Evolutionary conservation across 2,797 vertebrate species (phyloP).

Genomic region (Clarias pachynema): DNA sequence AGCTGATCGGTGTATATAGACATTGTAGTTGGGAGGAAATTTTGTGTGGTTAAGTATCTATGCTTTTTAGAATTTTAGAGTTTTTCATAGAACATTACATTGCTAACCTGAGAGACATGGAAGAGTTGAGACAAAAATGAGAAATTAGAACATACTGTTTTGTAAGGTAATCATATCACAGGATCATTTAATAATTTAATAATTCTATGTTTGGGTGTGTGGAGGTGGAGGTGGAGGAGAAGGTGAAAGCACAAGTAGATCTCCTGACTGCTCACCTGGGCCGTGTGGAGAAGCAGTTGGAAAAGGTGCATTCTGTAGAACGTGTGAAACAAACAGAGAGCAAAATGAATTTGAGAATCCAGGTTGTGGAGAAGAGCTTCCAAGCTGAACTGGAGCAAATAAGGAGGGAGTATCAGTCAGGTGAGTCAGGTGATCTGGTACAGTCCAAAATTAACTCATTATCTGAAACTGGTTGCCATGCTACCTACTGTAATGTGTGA

Average conservation of each 20-base stretch:
- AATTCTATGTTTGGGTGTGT: conserved; percentile 37
- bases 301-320: conserved; percentile 58
- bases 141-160: not conserved
- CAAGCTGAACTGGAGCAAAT: conserved; percentile 80
- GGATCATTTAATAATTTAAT: no score
- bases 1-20: no score
- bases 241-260: conserved; percentile 65
- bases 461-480: not conserved
- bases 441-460: not conserved
- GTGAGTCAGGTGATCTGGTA: conserved; percentile 62
- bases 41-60: not conserved
- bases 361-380: conserved; percentile 73
- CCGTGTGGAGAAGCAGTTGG: conserved; percentile 62
- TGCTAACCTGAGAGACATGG: not conserved
- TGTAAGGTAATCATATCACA: not conserved
- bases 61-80: not conserved
- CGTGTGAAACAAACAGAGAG: conserved; percentile 68
- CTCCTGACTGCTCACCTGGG: conserved; percentile 70
- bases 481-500: not conserved
- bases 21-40: no score
- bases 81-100: not conserved
- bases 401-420: conserved; percentile 80
- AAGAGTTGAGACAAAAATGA: not conserved
- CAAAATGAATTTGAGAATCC: conserved; percentile 70
- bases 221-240: conserved; percentile 72